These are phyloP conservation scores for Tetramorium alpestre DNA, from an alignment of 1,140 invertebrate species.

Conservation along the genomic window DNA sequence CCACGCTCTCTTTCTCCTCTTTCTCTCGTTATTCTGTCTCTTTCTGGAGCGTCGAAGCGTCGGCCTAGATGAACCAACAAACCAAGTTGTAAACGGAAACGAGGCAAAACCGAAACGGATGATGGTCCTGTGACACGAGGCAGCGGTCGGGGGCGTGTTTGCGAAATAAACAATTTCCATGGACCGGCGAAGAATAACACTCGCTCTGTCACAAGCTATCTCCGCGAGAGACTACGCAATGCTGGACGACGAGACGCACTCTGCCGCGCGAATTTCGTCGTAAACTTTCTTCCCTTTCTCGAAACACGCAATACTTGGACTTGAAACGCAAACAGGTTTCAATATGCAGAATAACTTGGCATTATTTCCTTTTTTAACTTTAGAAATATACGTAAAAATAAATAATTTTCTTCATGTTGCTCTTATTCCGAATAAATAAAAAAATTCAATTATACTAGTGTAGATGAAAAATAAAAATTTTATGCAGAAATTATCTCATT, in stretches of 20 bases:
- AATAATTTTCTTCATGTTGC: background rate
- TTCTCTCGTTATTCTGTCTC: background rate
- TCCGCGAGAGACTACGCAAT: background rate
- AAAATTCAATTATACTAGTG: background rate
- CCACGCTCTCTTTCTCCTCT: background rate
- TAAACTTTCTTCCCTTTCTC: background rate
- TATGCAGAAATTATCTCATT: conserved; percentile 2
- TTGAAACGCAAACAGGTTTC: background rate
- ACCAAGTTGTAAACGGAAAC: conserved; percentile 59
- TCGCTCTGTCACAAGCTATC: conserved; percentile 24
- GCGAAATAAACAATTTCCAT: conserved; percentile 77
- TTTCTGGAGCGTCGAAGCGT: background rate
- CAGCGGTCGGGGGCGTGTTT: conserved; percentile 70
- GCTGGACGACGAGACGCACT: conserved; percentile 21
- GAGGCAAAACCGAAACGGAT: conserved; percentile 65
- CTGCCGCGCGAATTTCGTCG: conserved; percentile 6
- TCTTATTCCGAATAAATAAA: background rate
- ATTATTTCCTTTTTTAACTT: background rate
- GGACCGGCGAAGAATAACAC: conserved; percentile 67
- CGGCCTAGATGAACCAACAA: conserved; percentile 65
- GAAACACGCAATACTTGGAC: background rate
- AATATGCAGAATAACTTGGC: background rate
- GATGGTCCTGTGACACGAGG: conserved; percentile 70
- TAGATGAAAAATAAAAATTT: background rate
- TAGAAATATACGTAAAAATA: background rate